A percentile compares a stretch with the other conserved stretches of the same genome.
phyloP scores from a whole-genome alignment of 2,113 vertebrate species.

The Channa maculata region DNA sequence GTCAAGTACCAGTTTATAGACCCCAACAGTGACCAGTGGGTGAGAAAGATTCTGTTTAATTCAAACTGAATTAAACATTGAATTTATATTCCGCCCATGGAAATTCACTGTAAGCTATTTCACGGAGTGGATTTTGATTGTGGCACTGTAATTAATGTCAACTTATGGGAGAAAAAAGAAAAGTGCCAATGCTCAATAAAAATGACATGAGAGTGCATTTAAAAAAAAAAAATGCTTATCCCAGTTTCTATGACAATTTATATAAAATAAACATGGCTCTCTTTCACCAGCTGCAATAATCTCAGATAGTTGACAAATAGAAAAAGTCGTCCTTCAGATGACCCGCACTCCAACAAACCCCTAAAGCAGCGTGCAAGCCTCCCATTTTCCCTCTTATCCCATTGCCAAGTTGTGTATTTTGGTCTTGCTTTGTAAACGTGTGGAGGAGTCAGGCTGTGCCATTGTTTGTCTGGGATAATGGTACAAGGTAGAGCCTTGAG shows the following conservation, averaged over 20 bases:
- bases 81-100: conserved; percentile 12
- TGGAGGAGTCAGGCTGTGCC: conserved; percentile 35
- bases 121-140: conserved; percentile 9
- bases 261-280: conserved; percentile 15
- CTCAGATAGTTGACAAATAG: conserved; percentile 14
- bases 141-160: background rate
- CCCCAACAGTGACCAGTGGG: conserved; percentile 56
- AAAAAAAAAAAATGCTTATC: conserved; percentile 8
- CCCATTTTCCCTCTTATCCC: conserved; percentile 40
- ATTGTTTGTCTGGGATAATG: conserved; percentile 62
- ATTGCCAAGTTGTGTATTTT: conserved; percentile 60
- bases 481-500: background rate
- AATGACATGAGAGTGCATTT: background rate
- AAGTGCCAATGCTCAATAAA: background rate
- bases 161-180: background rate
- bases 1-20: conserved; percentile 30
- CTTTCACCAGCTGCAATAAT: conserved; percentile 4
- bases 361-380: conserved; percentile 37
- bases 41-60: conserved; percentile 31
- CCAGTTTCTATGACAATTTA: background rate
- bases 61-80: conserved; percentile 65
- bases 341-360: conserved; percentile 41
- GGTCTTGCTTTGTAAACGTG: conserved; percentile 49
- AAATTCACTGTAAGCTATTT: conserved; percentile 27
- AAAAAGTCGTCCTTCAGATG: conserved; percentile 41